Conservation (phyloP, 2,113 vertebrate genomes). For the Lichenostomus cassidix region DNA sequence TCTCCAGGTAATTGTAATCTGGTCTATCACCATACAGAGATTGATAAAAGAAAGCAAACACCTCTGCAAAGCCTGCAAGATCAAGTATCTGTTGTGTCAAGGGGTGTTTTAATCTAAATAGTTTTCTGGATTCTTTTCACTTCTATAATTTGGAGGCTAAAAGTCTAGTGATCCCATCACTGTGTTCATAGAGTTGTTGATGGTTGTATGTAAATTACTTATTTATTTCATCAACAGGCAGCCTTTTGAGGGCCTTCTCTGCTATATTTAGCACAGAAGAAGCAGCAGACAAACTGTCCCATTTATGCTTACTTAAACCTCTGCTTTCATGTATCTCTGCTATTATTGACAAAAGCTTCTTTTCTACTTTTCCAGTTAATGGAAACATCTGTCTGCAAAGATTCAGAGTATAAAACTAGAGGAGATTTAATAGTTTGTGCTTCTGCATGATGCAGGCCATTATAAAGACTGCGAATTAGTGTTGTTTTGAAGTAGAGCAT, state of each 20-base stretch:
- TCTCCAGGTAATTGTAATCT: not conserved
- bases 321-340: not conserved
- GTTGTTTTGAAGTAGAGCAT: not conserved
- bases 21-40: not conserved
- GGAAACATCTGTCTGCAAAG: constrained; percentile 22
- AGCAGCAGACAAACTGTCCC: not conserved
- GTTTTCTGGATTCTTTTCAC: not conserved
- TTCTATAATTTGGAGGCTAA: not conserved
- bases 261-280: not conserved
- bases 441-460: not conserved
- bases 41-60: not conserved
- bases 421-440: not conserved
- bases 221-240: not conserved
- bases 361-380: constrained; percentile 16
- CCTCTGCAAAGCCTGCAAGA: not conserved
- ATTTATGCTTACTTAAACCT: not conserved
- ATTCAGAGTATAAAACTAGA: not conserved
- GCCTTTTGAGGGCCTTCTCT: not conserved
- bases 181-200: not conserved
- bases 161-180: not conserved
- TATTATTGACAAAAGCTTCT: constrained; percentile 14
- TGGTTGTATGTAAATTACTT: not conserved
- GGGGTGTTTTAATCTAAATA: not conserved
- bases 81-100: not conserved
- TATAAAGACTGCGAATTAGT: not conserved